phyloP scores from a whole-genome alignment of 2,888 invertebrate species.

The Nesidiocoris tenuis region DNA sequence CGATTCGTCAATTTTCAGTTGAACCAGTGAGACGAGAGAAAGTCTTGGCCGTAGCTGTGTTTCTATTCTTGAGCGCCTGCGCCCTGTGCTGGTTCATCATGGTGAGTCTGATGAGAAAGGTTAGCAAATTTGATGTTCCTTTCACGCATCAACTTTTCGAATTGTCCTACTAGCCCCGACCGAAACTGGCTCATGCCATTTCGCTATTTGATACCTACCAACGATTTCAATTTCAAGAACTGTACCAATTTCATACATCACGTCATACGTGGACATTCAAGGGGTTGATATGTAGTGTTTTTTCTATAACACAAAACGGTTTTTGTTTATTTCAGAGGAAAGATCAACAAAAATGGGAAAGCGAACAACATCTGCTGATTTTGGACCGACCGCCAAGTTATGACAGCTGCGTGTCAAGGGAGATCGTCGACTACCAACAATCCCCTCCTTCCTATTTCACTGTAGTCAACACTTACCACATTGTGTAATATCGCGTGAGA shows the following conservation, averaged over 20 bases:
- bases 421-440: constrained; percentile 1
- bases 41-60: constrained; percentile 21
- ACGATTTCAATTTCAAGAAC: not conserved
- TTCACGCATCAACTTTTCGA: too few species aligned
- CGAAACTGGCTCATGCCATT: too few species aligned
- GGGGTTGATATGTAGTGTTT: too few species aligned
- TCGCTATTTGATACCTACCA: too few species aligned
- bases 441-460: constrained; percentile 28
- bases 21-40: constrained; percentile 27
- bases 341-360: constrained; percentile 13
- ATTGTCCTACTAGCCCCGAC: too few species aligned
- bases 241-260: too few species aligned
- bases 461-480: constrained; percentile 17
- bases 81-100: constrained; percentile 41
- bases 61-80: constrained; percentile 27
- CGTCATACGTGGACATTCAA: too few species aligned
- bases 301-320: too few species aligned
- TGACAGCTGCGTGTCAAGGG: constrained; percentile 9
- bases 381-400: constrained; percentile 33
- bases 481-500: too few species aligned
- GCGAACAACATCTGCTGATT: constrained; percentile 8
- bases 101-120: constrained; percentile 25
- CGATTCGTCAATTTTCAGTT: too few species aligned
- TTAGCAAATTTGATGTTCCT: not conserved
- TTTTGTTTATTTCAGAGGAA: constrained; percentile 36